Conservation (phyloP, 2,888 invertebrate species). For the Ctena decussata region DNA sequence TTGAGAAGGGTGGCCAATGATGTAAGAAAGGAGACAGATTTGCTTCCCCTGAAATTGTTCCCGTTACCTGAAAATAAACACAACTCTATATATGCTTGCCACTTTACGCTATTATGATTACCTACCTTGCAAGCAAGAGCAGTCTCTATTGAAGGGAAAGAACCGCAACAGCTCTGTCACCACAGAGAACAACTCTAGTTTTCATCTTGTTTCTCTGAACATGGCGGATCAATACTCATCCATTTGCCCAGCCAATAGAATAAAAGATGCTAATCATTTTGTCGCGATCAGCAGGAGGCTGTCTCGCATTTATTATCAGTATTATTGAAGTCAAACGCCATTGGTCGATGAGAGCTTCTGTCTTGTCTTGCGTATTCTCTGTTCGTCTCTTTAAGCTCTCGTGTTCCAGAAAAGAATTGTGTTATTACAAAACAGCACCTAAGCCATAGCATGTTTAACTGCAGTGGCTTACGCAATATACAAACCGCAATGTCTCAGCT, state of each 20-base stretch:
- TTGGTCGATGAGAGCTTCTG: neutral
- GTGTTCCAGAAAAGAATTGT: no score
- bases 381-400: no score
- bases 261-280: neutral
- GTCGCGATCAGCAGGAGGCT: neutral
- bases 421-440: no score
- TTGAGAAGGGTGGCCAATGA: no score
- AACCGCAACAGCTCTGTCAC: neutral
- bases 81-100: neutral
- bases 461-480: no score
- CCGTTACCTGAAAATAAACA: no score
- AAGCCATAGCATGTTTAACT: no score
- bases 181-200: neutral
- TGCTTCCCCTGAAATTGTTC: no score
- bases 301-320: neutral
- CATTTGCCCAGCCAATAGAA: neutral
- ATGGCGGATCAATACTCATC: neutral
- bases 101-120: neutral
- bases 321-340: neutral
- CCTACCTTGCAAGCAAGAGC: neutral
- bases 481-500: no score
- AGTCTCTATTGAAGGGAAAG: neutral
- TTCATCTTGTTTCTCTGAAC: neutral
- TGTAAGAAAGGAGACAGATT: no score
- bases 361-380: neutral